phyloP scores from a whole-genome alignment of 2,113 vertebrate genomes.

The Triplophysa rosa region DNA sequence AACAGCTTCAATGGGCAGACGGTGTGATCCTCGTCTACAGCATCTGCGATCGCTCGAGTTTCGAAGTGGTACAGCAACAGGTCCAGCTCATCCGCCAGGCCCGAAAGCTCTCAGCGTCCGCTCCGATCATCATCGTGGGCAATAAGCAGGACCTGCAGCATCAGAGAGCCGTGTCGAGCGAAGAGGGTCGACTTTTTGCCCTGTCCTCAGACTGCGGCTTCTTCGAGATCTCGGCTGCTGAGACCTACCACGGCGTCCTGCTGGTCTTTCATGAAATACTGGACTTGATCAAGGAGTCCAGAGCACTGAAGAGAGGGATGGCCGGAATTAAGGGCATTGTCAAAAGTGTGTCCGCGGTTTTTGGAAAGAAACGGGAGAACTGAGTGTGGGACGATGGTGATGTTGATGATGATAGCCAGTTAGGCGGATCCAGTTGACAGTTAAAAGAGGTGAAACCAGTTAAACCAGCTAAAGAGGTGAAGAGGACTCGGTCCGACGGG shows the following conservation, averaged over 20 bases:
- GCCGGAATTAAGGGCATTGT: constrained; percentile 65
- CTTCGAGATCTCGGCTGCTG: constrained; percentile 69
- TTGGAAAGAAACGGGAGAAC: constrained; percentile 60
- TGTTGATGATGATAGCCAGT: neutral
- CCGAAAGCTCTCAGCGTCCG: constrained; percentile 45
- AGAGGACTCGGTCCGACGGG: neutral
- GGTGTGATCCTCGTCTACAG: constrained; percentile 71
- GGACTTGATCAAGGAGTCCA: constrained; percentile 59
- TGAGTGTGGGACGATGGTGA: neutral
- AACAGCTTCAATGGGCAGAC: constrained; percentile 69
- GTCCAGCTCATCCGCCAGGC: constrained; percentile 59
- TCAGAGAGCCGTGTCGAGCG: constrained; percentile 61
- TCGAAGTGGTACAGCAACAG: constrained; percentile 64
- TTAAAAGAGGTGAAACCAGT: no score
- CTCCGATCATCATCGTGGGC: constrained; percentile 65
- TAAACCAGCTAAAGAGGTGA: constrained; percentile 15
- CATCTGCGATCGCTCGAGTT: constrained; percentile 70
- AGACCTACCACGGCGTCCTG: constrained; percentile 66
- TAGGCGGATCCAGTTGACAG: neutral
- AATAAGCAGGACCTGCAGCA: constrained; percentile 71
- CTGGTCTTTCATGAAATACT: constrained; percentile 67
- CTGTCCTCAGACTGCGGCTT: constrained; percentile 62
- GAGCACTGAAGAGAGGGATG: constrained; percentile 56
- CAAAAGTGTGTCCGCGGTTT: constrained; percentile 66
- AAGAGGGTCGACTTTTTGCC: constrained; percentile 65